Evolutionary conservation across 2,888 invertebrate species (phyloP).

Genomic region (Colletes collaris): DNA sequence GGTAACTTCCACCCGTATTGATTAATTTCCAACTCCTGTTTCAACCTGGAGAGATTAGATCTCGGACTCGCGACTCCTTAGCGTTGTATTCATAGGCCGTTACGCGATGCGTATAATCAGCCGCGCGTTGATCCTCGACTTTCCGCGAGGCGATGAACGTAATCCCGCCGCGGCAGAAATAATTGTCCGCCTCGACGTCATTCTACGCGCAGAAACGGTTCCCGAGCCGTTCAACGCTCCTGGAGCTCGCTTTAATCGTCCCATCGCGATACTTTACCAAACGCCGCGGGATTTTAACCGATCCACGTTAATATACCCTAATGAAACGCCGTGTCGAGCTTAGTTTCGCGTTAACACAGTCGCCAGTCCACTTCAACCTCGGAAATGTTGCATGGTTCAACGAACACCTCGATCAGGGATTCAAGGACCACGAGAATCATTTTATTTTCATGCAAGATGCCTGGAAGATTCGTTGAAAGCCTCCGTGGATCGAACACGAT

Average conservation of each 20-base stretch:
- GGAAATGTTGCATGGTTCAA: no score
- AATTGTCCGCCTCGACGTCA: slow-evolving; percentile 4
- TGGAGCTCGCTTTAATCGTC: slow-evolving; percentile 9
- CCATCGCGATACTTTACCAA: background rate
- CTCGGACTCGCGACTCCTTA: slow-evolving; percentile 49
- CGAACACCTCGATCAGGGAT: no score
- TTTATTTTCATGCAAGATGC: no score
- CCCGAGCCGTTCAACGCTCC: background rate
- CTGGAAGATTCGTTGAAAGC: no score
- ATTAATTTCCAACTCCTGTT: slow-evolving; percentile 50
- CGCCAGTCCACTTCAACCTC: background rate
- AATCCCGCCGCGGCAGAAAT: slow-evolving; percentile 19
- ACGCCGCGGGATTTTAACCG: no score
- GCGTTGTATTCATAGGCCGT: slow-evolving; percentile 23
- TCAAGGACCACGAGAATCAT: no score
- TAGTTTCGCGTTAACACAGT: slow-evolving; percentile 4
- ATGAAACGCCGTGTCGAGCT: no score
- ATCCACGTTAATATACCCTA: no score
- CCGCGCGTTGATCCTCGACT: slow-evolving; percentile 20
- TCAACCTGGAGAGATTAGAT: slow-evolving; percentile 48
- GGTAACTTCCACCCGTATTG: slow-evolving; percentile 44
- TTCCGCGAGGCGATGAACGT: slow-evolving; percentile 15
- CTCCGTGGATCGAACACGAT: no score
- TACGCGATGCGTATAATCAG: slow-evolving; percentile 54
- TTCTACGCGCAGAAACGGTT: slow-evolving; percentile 4